Conservation (phyloP, 2,888 invertebrate genomes). For the Bombylius discolor region DNA sequence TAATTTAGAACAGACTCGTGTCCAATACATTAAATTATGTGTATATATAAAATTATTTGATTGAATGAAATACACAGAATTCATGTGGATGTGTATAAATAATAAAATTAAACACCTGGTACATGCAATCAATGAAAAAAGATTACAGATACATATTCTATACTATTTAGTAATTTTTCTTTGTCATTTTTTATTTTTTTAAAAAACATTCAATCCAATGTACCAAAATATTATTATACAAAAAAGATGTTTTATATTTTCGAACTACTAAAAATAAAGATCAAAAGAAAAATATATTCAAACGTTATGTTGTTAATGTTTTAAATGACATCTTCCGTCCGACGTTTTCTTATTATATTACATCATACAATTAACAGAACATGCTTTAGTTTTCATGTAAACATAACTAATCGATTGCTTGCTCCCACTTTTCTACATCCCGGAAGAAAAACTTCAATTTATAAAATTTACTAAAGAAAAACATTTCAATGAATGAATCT, state of each 20-base stretch:
- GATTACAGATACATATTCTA: background rate
- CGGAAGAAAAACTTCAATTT: slow-evolving; percentile 4
- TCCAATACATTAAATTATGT: background rate
- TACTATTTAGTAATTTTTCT: background rate
- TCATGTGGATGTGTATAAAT: too few species aligned
- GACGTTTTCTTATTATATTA: too few species aligned
- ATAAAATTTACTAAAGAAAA: slow-evolving; percentile 1
- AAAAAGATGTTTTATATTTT: too few species aligned
- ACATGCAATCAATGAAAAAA: background rate
- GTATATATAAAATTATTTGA: background rate
- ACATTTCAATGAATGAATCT: too few species aligned
- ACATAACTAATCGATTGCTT: background rate
- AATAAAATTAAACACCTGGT: background rate
- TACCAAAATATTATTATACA: too few species aligned
- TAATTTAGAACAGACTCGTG: background rate
- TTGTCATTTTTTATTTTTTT: background rate
- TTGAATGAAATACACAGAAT: background rate
- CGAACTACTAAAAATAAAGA: too few species aligned
- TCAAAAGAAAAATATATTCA: too few species aligned
- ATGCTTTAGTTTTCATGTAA: background rate
- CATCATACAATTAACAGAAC: too few species aligned
- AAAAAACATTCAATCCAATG: too few species aligned
- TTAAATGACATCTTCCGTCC: too few species aligned
- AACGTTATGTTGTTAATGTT: too few species aligned
- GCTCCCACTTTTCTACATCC: background rate